These are phyloP conservation scores for Myathropa florea DNA, from an alignment of 2,888 invertebrate genomes.

Conservation along the genomic window DNA sequence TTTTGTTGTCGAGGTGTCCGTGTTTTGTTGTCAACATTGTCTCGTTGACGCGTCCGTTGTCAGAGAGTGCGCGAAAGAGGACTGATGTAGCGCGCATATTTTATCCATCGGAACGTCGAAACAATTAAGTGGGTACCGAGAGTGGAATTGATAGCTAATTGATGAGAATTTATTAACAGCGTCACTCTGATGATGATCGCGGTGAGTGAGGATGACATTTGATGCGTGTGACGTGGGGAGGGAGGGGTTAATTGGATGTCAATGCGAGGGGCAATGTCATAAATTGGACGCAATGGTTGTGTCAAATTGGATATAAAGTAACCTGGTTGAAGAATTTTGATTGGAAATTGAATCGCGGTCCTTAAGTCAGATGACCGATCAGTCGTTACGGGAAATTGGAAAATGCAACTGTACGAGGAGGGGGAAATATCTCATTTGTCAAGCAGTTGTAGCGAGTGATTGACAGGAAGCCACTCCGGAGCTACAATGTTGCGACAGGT, in stretches of 20 bases:
- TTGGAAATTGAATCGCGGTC: no score
- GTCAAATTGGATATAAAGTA: not conserved
- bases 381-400: no score
- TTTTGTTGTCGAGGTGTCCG: conserved; percentile 19
- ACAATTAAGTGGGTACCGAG: conserved; percentile 10
- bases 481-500: no score
- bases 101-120: not conserved
- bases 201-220: not conserved
- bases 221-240: not conserved
- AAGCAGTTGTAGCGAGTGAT: no score
- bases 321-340: no score
- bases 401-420: no score
- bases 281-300: not conserved
- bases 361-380: no score
- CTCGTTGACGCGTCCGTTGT: not conserved
- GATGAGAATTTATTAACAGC: conserved; percentile 35
- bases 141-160: conserved; percentile 25
- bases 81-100: not conserved
- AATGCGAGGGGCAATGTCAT: not conserved
- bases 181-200: not conserved
- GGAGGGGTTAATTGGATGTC: not conserved
- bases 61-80: no score
- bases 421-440: no score
- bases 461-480: no score
- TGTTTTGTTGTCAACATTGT: not conserved